Evolutionary conservation across 1,140 invertebrate species (phyloP), one percentile per base, ranked within the genome.

Genomic region (Neodiprion pinetum): DNA sequence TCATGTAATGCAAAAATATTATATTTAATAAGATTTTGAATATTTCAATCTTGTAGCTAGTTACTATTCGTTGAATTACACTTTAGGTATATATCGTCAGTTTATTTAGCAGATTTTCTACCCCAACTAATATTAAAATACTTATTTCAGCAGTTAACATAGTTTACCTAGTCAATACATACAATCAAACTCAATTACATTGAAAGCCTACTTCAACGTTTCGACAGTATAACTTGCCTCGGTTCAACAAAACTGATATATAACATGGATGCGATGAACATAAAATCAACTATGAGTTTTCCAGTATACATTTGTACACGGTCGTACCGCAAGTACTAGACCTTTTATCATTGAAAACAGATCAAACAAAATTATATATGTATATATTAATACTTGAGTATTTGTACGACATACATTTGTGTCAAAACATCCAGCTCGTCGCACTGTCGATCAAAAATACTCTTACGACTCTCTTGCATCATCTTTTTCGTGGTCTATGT

Each of bases 91-190:
- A 69, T 23, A 14, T 23, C 8, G 72, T 50, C 17, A 66, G 40
- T n/a, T 61, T 67, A 67, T 40, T 67, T 73, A 74, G 74, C 65
- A 75, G 70, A 71, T 66, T 68, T 80, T 72, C 74, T 53, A 72
- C 70, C 65, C 72, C 70, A 75, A 89, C 53, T 61, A 61, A 61
- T 61, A 61, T 61, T 61, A 5, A 17, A 61, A 61, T 17, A 61
- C 53, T 61, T 61, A 61, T 61, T 61, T 61, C 53, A 61, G 53
- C 53, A 12, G 53, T 61, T 61, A 61, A 14, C n/a, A 61, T 61
- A 61, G 11, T 61, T 61, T 61, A 61, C 53, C n/a, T 61, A 61
- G n/a, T 61, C 8, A 17, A 14, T 61, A 61, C n/a, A 61, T 61
- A 61, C 4, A 61, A 14, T 61, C 11, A 14, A 4, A 61, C n/a